A percentile compares a stretch with the other conserved stretches of the same genome.
Evolutionary conservation across 2,113 vertebrate genomes (phyloP).

Genomic region (Telmatochromis brichardi): DNA sequence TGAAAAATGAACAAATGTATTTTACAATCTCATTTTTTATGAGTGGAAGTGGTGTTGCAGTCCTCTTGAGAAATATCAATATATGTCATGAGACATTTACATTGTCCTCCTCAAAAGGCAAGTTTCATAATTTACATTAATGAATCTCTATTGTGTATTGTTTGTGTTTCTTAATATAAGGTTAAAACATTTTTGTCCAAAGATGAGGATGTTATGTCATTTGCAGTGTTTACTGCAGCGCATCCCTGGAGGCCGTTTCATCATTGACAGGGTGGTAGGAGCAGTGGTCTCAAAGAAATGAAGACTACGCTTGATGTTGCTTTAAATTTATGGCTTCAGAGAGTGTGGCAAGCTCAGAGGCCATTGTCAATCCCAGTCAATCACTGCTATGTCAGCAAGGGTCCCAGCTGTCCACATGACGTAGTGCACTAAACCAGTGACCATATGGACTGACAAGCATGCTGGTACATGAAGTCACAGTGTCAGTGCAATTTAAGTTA

Average conservation of each 20-base stretch:
- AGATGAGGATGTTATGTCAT: background rate
- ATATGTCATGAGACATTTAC: background rate
- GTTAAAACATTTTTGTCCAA: background rate
- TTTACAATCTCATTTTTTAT: background rate
- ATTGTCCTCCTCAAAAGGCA: background rate
- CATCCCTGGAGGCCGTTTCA: background rate
- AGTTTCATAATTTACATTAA: background rate
- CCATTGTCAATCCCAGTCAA: slow-evolving; percentile 13
- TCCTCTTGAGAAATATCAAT: background rate
- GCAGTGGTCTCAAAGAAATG: background rate
- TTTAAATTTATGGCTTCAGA: background rate
- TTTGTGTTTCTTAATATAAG: background rate
- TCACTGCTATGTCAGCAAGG: slow-evolving; percentile 47
- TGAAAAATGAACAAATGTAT: background rate
- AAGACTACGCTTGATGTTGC: background rate
- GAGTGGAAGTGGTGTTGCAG: background rate
- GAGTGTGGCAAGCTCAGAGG: background rate
- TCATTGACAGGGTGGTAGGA: background rate
- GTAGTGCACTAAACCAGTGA: background rate
- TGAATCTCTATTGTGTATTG: background rate
- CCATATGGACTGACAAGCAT: slow-evolving; percentile 13
- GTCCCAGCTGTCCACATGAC: slow-evolving; percentile 52
- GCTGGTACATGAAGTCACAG: slow-evolving; percentile 29
- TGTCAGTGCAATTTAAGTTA: background rate
- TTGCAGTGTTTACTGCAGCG: background rate